Base-by-base conservation (phyloP, 2,113 vertebrate genomes). In the Erythrolamprus reginae region DNA sequence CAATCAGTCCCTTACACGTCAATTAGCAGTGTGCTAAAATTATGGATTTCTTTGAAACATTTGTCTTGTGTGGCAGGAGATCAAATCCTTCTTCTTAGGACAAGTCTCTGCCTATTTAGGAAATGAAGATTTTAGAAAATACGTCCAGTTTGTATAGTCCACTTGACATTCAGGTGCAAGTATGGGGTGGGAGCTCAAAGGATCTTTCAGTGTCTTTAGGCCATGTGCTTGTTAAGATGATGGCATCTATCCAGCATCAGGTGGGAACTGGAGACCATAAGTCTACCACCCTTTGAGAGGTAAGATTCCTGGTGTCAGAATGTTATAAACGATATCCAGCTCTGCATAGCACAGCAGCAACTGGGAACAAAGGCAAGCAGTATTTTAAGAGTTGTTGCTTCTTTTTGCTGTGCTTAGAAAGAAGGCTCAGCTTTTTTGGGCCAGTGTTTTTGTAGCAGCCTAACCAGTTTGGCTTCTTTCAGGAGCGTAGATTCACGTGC, bases 381-480 rank as follows among this genome's bases (percentile, higher is more conserved):
- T 93, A 6, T 91, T 92, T 95, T 93, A 89, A 95, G 93, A 95
- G 86, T 86, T 94, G 93, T 93, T 93, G 93, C 95, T 94, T 94
- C 95, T 84, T 21, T 95, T 95, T 92, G 93, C 94, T 93, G 91
- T 88, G 55, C 55, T 86, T 53, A 50, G 86, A 93, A 93, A 96
- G 94, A 96, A 96, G 95, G 95, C 92, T 91, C 90, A 89, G 93
- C 92, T 96, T 96, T 94, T 96, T 93, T 93, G 89, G 91, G 19
- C 89, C 86, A 90, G 93, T 92, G 94, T 95, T 95, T 95, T 91
- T 91, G 52, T 94, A 94, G 94, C 91, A 94, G 94, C 77, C 87
- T 52, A 93, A 88, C 93, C 87, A 0, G 5, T 94, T 95, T 93
- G 95, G 93, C 94, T 88, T 92, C 92, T 93, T 65, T 3, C 23